Evolutionary conservation across 2,888 invertebrate genomes (phyloP), one percentile per base, ranked within the genome.

Genomic region (Cylindroiulus punctatus): DNA sequence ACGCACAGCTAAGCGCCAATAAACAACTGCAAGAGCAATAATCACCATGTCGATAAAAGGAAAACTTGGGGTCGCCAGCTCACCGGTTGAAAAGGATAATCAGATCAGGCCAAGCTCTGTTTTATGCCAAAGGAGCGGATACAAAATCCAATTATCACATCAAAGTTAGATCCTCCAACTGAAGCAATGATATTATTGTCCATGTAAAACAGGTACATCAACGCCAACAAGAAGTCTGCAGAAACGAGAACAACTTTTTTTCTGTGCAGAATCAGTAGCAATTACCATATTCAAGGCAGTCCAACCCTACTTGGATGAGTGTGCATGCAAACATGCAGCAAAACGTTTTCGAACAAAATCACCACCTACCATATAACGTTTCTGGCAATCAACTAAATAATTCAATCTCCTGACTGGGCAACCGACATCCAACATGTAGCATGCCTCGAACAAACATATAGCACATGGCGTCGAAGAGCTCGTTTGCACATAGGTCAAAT

Each of bases 131-230:
- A 14, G 26, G 26, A 65, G 12, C 17, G 14, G 14, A 30, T 4
- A 76, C 30, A 76, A 76, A 76, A 76, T 76, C 76, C 76, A 76
- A 76, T 76, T 76, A 76, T 12, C 76, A 76, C 76, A 4, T 76
- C 76, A 76, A 76, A 76, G 30, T 30, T 10, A 76, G 76, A 76
- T 76, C 17, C 26, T 76, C 76, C 2, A 76, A 76, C 14, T 30
- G 30, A 30, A 76, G 17, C 30, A 2, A 76, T 30, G 30, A 26
- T 30, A 12, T 26, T 17, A n/a, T 57, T 57, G 4, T 7, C 22
- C 10, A 57, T 57, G 57, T 0, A 26, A 26, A 65, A 65, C 26
- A 26, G 65, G 65, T n/a, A 65, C n/a, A n/a, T 30, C 76, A 30
- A 76, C 26, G 14, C 14, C 30, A 76, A 14, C 76, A 76, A 65